Conservation (phyloP, 2,888 invertebrate species). For the Eupithecia centaureata region DNA sequence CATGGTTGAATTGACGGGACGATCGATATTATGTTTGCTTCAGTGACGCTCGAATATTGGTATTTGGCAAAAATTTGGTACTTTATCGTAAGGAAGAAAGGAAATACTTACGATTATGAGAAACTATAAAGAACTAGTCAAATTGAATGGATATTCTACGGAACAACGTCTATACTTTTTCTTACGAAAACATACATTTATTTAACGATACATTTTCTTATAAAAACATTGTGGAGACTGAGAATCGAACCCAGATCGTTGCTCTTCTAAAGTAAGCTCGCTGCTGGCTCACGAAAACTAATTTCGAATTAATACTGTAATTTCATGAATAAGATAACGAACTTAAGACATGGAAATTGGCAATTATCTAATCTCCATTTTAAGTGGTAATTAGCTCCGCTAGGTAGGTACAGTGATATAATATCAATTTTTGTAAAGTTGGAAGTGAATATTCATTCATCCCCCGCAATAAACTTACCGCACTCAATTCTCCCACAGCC, state of each 20-base stretch:
- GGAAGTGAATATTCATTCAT: not conserved
- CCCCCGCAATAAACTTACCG: constrained; percentile 33
- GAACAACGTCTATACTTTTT: not conserved
- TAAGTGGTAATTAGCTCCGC: constrained; percentile 32
- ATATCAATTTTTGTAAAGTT: constrained; percentile 2
- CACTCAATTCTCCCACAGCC: constrained; percentile 4
- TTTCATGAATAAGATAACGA: not conserved
- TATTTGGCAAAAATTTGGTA: constrained; percentile 4
- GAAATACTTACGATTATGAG: not conserved
- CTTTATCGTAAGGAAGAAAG: not conserved
- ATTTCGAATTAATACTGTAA: not conserved
- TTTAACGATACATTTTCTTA: not conserved
- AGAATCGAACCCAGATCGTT: not conserved
- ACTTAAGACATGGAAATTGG: constrained; percentile 7
- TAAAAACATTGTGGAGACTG: not conserved
- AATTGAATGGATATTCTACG: not conserved
- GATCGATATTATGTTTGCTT: constrained; percentile 11
- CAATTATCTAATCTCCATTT: constrained; percentile 25
- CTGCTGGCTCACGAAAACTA: not conserved
- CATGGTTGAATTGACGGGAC: constrained; percentile 19
- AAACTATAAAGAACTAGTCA: not conserved
- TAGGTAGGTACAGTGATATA: constrained; percentile 13
- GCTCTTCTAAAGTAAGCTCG: not conserved
- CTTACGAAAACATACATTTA: not conserved
- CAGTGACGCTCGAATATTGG: constrained; percentile 2